Evolutionary conservation across 2,888 invertebrate genomes (phyloP), one percentile per base, ranked within the genome.

Genomic region (Nomada fabriciana): DNA sequence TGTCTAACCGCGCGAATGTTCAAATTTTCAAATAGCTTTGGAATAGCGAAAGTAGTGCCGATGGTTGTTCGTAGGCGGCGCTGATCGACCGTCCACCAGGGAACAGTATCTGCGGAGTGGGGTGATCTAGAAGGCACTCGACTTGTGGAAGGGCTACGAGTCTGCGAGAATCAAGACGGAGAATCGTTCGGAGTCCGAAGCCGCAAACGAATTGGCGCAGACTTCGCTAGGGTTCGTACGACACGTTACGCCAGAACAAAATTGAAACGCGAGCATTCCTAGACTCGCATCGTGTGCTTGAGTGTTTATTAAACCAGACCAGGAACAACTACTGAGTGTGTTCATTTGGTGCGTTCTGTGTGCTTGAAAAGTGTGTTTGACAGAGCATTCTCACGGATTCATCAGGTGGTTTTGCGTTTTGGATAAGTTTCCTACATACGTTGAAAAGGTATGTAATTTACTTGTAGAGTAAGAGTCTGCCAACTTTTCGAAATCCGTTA

Each of bases 351-450:
- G 76, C 60, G 80, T 83, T 76, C 68, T 76, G 78, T 80, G 82
- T 75, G 78, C n/a, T 74, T 67, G 59, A 25, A 25, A 55, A 82
- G 83, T 83, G 83, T 82, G 78, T 73, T 74, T 73, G 42, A 67
- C 70, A 18, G 18, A 68, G 86, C 77, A 76, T 79, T 55, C 15
- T 29, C 57, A 47, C 64, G 76, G 74, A 57, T 76, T 63, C 57
- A 11, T 20, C 67, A 68, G 72, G 61, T 60, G 50, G 67, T 43
- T 60, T 71, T 53, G 36, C 20, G 71, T 86, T 87, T 88, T 80
- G 88, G 88, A 88, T 88, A 87, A 84, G 83, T 71, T 80, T 74
- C 79, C 72, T 68, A 80, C 55, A 78, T 65, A 75, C 77, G 64
- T 69, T 13, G 77, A 68, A 79, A 86, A 88, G 87, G 87, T 88